Conservation (phyloP, 2,113 vertebrate genomes). For the Cephalopterus ornatus region DNA sequence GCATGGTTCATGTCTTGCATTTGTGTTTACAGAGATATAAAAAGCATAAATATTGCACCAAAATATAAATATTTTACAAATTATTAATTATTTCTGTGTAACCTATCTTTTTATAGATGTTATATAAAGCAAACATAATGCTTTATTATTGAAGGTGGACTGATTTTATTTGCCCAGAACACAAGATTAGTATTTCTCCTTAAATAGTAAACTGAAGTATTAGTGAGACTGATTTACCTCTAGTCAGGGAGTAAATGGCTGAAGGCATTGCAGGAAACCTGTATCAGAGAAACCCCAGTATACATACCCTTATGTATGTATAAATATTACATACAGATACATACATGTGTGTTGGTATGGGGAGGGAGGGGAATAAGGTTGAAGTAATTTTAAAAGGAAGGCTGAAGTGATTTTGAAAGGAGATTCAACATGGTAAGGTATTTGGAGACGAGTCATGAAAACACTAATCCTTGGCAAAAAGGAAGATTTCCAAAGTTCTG, state of each 20-base stretch:
- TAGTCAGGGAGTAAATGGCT: neutral
- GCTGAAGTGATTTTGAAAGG: neutral
- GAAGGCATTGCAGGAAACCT: neutral
- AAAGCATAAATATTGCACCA: neutral
- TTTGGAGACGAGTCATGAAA: neutral
- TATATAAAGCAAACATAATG: neutral
- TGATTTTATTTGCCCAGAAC: neutral
- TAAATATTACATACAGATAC: no score
- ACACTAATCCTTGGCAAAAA: neutral
- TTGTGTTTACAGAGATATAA: neutral
- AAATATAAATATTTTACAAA: neutral
- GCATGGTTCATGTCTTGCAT: neutral
- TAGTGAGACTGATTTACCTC: neutral
- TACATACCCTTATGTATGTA: neutral
- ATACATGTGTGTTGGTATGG: fast-evolving
- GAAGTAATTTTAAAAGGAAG: neutral
- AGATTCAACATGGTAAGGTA: neutral
- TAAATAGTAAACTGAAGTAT: neutral
- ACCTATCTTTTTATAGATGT: neutral
- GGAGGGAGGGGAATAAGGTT: neutral
- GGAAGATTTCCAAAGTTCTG: neutral
- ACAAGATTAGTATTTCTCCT: neutral
- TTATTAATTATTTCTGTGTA: neutral
- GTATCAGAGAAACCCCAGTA: neutral
- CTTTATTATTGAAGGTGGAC: neutral